Evolutionary conservation across 2,888 invertebrate species (phyloP), one percentile per base, ranked within the genome.

Genomic region (Colletes collaris): DNA sequence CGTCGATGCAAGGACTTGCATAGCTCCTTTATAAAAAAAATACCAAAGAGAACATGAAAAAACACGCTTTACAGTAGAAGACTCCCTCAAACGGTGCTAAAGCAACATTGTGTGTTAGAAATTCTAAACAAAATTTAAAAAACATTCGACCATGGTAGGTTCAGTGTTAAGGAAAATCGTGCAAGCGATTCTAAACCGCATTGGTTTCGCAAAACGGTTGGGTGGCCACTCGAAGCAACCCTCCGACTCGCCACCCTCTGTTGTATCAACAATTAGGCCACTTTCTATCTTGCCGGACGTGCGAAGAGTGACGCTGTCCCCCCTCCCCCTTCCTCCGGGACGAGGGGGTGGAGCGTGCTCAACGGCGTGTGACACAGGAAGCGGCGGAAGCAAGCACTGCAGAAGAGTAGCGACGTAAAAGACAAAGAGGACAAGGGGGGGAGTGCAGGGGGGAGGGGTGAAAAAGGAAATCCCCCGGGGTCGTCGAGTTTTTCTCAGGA

Each of bases 291-390:
- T 52, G 77, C 83, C 88, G 89, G 88, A 89, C 86, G 90, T 86
- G 84, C 76, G 53, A 71, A 68, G 63, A 37, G 73, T 44, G 58
- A 44, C 66, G 52, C 27, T 50, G 58, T 72, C 44, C 64, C 58
- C 65, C 8, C 46, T 60, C 13, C 60, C 59, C 19, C 27, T 27
- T 37, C 50, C 27, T 27, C 37, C 50, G 27, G 58, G 52, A 16
- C 60, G 60, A 44, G 70, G 72, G 88, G 88, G 86, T 87, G 86
- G 88, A 90, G 88, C 92, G 93, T 93, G 93, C 91, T 92, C 92
- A 92, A 92, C 92, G 91, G 92, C 93, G 92, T 93, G 93, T 92
- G 93, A 93, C 92, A 93, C 93, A 91, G 93, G 93, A 92, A 92
- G 91, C 83, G 86, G 82, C 88, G 90, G 89, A 90, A 90, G 87